A percentile compares a stretch with the other conserved stretches of the same genome.
Conservation (phyloP, 2,888 invertebrate species). For the Tineola bisselliella region DNA sequence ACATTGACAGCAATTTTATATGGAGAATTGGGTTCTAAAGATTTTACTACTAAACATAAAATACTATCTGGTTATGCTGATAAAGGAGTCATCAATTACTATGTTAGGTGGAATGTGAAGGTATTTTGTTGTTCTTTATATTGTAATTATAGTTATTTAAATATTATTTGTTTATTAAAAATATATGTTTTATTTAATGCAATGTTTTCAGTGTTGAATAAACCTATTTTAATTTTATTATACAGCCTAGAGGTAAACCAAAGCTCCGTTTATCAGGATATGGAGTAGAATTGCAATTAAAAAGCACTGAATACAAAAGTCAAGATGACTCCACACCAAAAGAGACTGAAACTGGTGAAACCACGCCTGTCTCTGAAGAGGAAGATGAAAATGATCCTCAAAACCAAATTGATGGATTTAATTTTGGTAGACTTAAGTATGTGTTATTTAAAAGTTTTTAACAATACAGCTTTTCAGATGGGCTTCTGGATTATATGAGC, state of each 20-base stretch:
- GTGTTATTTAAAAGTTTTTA: conserved; percentile 17
- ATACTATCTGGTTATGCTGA: conserved; percentile 75
- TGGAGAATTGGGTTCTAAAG: conserved; percentile 84
- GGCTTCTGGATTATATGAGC: too few species aligned
- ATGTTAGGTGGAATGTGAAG: conserved; percentile 87
- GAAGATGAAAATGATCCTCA: conserved; percentile 72
- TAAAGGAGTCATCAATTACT: conserved; percentile 80
- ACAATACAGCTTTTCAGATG: not conserved
- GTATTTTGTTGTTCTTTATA: conserved; percentile 37
- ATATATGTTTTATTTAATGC: too few species aligned
- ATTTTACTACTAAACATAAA: conserved; percentile 79
- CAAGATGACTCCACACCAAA: conserved; percentile 89
- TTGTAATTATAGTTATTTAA: not conserved
- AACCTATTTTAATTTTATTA: not conserved
- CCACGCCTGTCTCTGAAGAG: conserved; percentile 46
- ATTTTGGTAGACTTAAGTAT: conserved; percentile 88
- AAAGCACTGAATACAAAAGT: conserved; percentile 99
- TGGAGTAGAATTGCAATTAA: conserved; percentile 97
- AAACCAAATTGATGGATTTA: conserved; percentile 85
- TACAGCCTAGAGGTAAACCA: conserved; percentile 45
- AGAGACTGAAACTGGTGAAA: conserved; percentile 63
- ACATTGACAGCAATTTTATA: conserved; percentile 82
- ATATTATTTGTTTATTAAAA: not conserved
- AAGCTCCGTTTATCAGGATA: conserved; percentile 91
- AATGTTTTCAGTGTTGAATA: too few species aligned